phyloP scores from a whole-genome alignment of 2,797 vertebrate species.

The Loris lydekkerianus region DNA sequence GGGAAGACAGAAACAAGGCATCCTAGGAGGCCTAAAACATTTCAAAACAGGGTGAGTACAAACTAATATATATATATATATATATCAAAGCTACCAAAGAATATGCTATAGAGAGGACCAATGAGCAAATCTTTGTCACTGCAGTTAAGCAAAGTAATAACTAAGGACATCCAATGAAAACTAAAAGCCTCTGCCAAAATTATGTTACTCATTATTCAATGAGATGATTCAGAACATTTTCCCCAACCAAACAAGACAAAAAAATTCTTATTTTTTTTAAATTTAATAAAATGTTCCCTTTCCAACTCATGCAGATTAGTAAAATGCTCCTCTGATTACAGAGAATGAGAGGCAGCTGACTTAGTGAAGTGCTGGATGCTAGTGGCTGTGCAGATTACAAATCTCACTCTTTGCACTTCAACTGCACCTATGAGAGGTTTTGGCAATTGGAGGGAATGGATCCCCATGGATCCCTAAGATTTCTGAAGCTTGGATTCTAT shows the following conservation, averaged over 20 bases:
- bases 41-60: background rate
- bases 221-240: constrained; percentile 21
- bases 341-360: background rate
- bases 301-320: background rate
- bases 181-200: constrained; percentile 15
- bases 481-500: background rate
- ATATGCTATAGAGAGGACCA: background rate
- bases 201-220: constrained; percentile 2
- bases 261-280: background rate
- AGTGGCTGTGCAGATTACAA: background rate
- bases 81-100: background rate
- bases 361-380: background rate
- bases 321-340: background rate
- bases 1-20: background rate
- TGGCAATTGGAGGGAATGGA: background rate
- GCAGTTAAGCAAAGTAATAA: constrained; percentile 35
- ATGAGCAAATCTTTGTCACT: background rate
- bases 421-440: background rate
- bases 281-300: background rate
- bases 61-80: background rate
- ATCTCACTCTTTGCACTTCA: background rate
- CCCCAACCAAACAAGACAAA: background rate
- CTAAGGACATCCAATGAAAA: background rate
- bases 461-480: background rate
- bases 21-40: background rate